These are phyloP conservation scores for Anguilla obscura DNA, from an alignment of 2,797 vertebrate genomes.

Conservation along the genomic window DNA sequence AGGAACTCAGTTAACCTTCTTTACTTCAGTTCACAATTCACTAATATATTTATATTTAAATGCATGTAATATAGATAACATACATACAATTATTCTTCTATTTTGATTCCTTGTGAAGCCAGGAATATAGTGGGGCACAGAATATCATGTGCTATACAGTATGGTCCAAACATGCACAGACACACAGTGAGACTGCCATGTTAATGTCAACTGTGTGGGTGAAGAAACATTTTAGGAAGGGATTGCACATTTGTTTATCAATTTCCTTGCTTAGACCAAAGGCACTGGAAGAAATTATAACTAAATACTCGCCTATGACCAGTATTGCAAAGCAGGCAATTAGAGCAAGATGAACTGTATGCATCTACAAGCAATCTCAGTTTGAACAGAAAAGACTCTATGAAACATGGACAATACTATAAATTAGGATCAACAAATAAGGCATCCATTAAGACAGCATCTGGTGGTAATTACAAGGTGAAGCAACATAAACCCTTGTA, in stretches of 20 bases:
- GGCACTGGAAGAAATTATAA: slow-evolving; percentile 42
- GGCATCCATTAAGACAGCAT: slow-evolving; percentile 6
- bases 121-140: background rate
- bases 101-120: background rate
- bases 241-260: slow-evolving; percentile 21
- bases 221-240: background rate
- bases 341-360: background rate
- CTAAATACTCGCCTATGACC: slow-evolving; percentile 16
- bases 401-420: slow-evolving; percentile 14
- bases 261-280: slow-evolving; percentile 38
- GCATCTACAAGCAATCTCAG: slow-evolving; percentile 7
- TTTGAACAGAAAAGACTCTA: background rate
- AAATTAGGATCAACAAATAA: slow-evolving; percentile 22
- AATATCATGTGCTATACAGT: background rate
- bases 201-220: background rate
- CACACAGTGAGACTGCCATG: background rate
- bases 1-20: background rate
- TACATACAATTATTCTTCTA: background rate
- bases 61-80: background rate
- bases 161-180: background rate
- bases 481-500: background rate
- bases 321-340: slow-evolving; percentile 1
- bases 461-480: slow-evolving; percentile 16
- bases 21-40: background rate
- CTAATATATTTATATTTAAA: slow-evolving; percentile 9